A percentile compares a stretch with the other conserved stretches of the same genome.
Evolutionary conservation across 2,797 vertebrate species (phyloP).

Genomic region (Sebastes steindachneri): DNA sequence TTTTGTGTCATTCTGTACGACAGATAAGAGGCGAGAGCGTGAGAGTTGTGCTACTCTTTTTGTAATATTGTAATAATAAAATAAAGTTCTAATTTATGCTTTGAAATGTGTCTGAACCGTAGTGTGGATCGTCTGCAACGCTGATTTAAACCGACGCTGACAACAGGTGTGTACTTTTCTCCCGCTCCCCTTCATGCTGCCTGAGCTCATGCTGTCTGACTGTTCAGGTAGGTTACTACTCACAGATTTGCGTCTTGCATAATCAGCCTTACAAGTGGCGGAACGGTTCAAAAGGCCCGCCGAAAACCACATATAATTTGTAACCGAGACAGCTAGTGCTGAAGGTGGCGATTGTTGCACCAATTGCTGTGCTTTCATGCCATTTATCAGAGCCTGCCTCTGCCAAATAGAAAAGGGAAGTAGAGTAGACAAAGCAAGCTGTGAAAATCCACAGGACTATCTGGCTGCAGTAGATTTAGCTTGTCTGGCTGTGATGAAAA

Average conservation of each 20-base stretch:
- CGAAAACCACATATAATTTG: conserved; percentile 21
- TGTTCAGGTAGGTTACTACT: not conserved
- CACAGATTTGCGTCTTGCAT: conserved; percentile 1
- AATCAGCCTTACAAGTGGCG: not conserved
- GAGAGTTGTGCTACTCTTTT: conserved; percentile 98
- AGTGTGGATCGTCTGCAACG: not conserved
- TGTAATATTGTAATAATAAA: conserved; percentile 95
- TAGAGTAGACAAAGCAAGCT: conserved; percentile 69
- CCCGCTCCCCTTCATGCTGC: not conserved
- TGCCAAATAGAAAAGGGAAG: conserved; percentile 63
- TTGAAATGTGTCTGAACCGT: conserved; percentile 63
- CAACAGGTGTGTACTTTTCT: not conserved
- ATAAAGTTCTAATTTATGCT: conserved; percentile 98
- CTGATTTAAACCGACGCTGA: not conserved
- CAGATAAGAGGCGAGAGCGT: conserved; percentile 88
- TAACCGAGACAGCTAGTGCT: conserved; percentile 36
- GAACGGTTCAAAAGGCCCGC: not conserved
- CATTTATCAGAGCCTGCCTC: conserved; percentile 54
- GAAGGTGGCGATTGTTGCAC: conserved; percentile 58
- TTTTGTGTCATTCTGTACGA: conserved; percentile 85
- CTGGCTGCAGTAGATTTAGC: conserved; percentile 71
- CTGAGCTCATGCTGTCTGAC: not conserved
- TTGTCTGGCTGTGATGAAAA: conserved; percentile 79
- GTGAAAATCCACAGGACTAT: conserved; percentile 67
- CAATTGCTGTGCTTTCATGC: conserved; percentile 53